Evolutionary conservation across 2,113 vertebrate species (phyloP).

Genomic region (Daboia siamensis): DNA sequence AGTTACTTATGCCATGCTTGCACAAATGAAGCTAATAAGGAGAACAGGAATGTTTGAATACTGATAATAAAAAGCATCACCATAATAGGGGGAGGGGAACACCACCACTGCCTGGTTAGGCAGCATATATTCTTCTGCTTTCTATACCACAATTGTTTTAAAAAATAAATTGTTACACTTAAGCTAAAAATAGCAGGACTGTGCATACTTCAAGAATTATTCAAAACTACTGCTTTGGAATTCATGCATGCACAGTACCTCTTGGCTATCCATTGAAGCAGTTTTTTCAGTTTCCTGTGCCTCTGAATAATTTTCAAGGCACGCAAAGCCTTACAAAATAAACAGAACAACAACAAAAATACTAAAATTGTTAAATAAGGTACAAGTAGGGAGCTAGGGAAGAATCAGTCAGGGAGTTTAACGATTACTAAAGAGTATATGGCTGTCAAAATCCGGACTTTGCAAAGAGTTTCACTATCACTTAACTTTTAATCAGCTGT

Average conservation of each 20-base stretch:
- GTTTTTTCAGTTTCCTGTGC: neutral
- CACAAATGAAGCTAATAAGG: neutral
- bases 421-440: neutral
- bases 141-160: neutral
- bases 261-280: neutral
- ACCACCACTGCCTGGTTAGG: neutral
- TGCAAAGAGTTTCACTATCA: neutral
- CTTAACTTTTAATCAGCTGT: neutral
- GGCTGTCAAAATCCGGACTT: neutral
- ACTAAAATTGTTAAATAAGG: neutral
- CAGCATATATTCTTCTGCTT: neutral
- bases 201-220: neutral
- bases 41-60: neutral
- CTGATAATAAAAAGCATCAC: neutral
- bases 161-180: neutral
- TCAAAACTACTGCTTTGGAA: neutral
- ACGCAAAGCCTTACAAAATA: neutral
- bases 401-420: neutral
- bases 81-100: neutral
- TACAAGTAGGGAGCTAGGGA: neutral
- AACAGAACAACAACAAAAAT: neutral
- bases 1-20: neutral
- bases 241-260: neutral
- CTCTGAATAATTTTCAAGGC: neutral
- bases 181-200: neutral